A percentile compares a stretch with the other conserved stretches of the same genome.
Evolutionary conservation across 2,113 vertebrate genomes (phyloP).

Genomic region (Sclerurus mexicanus): DNA sequence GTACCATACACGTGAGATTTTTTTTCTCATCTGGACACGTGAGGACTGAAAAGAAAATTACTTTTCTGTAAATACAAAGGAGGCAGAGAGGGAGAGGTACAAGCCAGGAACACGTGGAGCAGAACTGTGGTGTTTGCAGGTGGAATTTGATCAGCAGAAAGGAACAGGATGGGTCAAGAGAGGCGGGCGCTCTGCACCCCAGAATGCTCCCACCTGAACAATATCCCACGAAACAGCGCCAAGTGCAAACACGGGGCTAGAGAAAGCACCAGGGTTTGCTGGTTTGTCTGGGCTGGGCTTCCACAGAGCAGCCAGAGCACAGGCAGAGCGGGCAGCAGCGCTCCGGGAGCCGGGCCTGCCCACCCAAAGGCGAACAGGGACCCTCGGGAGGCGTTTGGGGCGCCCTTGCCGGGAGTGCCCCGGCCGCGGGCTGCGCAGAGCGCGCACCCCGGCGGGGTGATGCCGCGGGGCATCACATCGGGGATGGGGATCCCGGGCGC

Average conservation of each 20-base stretch:
- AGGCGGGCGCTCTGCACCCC: background rate
- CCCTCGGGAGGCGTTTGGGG: background rate
- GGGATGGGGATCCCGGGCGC: background rate
- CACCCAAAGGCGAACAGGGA: accelerated
- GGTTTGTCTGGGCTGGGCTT: background rate
- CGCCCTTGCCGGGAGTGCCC: background rate
- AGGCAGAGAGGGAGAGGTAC: background rate
- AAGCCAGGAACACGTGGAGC: background rate
- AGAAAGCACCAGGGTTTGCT: accelerated
- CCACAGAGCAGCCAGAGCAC: too few relatives aligned
- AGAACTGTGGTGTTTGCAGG: background rate
- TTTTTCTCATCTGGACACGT: background rate
- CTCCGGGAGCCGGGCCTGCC: background rate
- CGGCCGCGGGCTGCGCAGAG: accelerated
- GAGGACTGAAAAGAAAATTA: background rate
- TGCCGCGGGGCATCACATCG: background rate
- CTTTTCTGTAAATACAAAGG: background rate
- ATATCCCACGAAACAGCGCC: too few relatives aligned
- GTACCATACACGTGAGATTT: accelerated
- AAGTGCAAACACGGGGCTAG: accelerated
- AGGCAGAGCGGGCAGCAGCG: background rate
- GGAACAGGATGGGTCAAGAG: accelerated
- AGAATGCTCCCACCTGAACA: background rate
- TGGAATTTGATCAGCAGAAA: background rate
- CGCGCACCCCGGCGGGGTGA: too few relatives aligned